These are phyloP conservation scores for Nomada hirtipes DNA, from an alignment of 2,888 invertebrate genomes.

Conservation along the genomic window DNA sequence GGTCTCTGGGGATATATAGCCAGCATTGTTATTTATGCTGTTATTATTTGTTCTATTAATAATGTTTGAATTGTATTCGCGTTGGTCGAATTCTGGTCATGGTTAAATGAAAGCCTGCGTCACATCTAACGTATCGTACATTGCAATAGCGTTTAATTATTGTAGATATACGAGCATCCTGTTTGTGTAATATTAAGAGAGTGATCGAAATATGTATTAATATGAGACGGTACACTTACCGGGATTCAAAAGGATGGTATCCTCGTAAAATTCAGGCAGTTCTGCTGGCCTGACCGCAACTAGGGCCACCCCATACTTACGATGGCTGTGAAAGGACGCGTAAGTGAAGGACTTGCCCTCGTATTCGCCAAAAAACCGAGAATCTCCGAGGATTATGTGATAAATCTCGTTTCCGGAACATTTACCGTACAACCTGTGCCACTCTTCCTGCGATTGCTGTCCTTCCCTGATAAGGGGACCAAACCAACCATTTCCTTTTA, in stretches of 20 bases:
- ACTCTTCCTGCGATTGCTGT: constrained; percentile 97
- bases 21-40: too few relatives aligned
- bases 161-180: background rate
- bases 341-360: constrained; percentile 99
- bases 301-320: constrained; percentile 98
- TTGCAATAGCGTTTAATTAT: too few relatives aligned
- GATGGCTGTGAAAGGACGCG: constrained; percentile 99
- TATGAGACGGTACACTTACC: constrained; percentile 66
- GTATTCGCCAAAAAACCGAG: constrained; percentile 99
- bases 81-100: too few relatives aligned
- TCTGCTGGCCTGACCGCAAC: constrained; percentile 98
- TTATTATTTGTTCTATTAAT: too few relatives aligned
- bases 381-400: constrained; percentile 97
- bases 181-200: background rate
- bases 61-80: too few relatives aligned
- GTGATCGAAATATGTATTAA: background rate
- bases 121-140: too few relatives aligned
- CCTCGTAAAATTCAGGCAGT: constrained; percentile 97
- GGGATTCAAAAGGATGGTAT: constrained; percentile 97
- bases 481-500: background rate
- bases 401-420: constrained; percentile 99
- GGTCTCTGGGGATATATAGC: too few relatives aligned
- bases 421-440: constrained; percentile 99
- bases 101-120: too few relatives aligned
- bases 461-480: constrained; percentile 90